phyloP scores from a whole-genome alignment of 2,797 vertebrate genomes.

The Arctocebus calabarensis region DNA sequence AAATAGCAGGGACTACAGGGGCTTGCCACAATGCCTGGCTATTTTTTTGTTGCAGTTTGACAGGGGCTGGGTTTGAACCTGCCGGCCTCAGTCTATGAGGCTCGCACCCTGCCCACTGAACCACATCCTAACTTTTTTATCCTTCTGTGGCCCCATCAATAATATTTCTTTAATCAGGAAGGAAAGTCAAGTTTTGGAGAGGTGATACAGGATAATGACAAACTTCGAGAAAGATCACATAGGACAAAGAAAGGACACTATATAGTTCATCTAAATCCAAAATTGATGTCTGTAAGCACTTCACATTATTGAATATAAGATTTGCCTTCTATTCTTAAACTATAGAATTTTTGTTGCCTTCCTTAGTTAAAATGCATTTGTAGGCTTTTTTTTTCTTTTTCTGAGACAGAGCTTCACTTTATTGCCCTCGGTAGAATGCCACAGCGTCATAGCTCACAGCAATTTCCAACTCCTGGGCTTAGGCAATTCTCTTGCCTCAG shows the following conservation, averaged over 20 bases:
- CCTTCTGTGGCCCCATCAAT: neutral
- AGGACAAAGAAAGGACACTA: neutral
- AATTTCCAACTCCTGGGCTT: no score
- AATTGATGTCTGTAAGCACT: neutral
- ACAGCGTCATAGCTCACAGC: no score
- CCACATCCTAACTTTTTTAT: neutral
- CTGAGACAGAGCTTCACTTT: no score
- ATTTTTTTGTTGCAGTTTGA: no score
- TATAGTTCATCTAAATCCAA: neutral
- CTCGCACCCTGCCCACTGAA: no score
- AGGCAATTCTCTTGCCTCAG: no score
- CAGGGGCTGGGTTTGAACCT: no score
- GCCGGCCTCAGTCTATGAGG: no score
- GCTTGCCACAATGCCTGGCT: no score
- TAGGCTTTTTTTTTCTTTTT: neutral
- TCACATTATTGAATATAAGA: neutral
- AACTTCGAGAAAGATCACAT: neutral
- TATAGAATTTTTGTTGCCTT: neutral
- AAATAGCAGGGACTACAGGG: no score
- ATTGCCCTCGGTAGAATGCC: no score
- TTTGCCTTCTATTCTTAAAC: neutral
- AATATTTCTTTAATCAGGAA: neutral
- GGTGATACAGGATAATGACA: neutral
- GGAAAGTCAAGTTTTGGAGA: neutral
- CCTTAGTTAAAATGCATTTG: neutral